phyloP scores from a whole-genome alignment of 2,113 vertebrate genomes.

The Sander vitreus region DNA sequence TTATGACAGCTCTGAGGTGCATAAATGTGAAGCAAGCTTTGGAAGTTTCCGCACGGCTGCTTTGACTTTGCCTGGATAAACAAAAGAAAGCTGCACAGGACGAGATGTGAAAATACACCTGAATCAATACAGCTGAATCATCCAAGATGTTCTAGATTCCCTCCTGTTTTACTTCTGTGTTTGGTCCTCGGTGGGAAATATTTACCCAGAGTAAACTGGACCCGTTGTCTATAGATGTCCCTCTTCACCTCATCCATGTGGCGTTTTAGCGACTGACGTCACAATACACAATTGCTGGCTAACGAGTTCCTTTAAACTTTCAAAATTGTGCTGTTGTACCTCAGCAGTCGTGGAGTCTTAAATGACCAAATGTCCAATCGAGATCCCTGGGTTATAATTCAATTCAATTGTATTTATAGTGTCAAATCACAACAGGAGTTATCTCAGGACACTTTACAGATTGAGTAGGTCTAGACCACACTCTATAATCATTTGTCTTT shows the following conservation, averaged over 20 bases:
- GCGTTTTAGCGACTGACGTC: not conserved
- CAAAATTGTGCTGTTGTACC: too few relatives aligned
- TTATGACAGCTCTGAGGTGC: not conserved
- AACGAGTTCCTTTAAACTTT: not conserved
- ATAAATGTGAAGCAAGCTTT: slow-evolving; percentile 5
- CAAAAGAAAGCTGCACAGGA: slow-evolving; percentile 11
- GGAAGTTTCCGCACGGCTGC: not conserved
- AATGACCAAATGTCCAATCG: not conserved
- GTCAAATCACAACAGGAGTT: too few relatives aligned
- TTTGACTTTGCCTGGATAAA: slow-evolving; percentile 6
- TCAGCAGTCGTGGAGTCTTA: not conserved
- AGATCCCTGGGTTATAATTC: not conserved
- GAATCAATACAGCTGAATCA: slow-evolving; percentile 52
- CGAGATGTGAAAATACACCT: slow-evolving; percentile 45
- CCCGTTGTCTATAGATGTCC: not conserved
- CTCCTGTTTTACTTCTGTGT: not conserved
- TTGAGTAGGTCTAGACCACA: too few relatives aligned
- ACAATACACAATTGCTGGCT: not conserved
- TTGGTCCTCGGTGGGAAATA: slow-evolving; percentile 18
- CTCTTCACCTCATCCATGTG: not conserved
- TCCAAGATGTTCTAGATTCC: slow-evolving; percentile 16
- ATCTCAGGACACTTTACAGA: too few relatives aligned
- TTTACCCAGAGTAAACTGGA: slow-evolving; percentile 28
- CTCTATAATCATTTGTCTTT: not conserved
- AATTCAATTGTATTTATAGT: too few relatives aligned